Evolutionary conservation across 1,140 invertebrate genomes (phyloP).

Genomic region (Drosophila paulistorum): DNA sequence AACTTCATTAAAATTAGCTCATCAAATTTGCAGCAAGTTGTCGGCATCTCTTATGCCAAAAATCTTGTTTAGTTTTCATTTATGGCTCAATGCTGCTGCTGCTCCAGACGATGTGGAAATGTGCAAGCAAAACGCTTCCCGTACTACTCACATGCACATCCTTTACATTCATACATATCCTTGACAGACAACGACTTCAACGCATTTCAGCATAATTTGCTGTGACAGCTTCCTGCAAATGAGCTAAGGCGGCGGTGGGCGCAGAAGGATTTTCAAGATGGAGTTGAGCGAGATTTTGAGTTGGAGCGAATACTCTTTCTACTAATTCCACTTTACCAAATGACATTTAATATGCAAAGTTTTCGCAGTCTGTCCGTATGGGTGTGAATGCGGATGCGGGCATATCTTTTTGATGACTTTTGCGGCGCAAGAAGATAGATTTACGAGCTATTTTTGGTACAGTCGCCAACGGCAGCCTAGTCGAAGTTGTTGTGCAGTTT

Average conservation of each 20-base stretch:
- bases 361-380: constrained; percentile 37
- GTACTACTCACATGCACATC: constrained; percentile 38
- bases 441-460: constrained; percentile 24
- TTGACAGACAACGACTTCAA: constrained; percentile 52
- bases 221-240: constrained; percentile 65
- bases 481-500: constrained; percentile 21
- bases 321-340: constrained; percentile 77
- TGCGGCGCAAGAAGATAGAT: constrained; percentile 51
- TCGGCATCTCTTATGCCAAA: constrained; percentile 39
- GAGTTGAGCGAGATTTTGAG: background rate
- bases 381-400: constrained; percentile 44
- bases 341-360: constrained; percentile 81
- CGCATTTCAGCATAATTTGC: constrained; percentile 78
- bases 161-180: constrained; percentile 15
- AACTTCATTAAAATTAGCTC: constrained; percentile 81
- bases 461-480: background rate
- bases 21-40: constrained; percentile 72
- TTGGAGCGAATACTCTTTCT: constrained; percentile 41
- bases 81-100: constrained; percentile 65
- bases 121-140: constrained; percentile 46
- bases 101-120: constrained; percentile 46
- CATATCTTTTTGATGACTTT: constrained; percentile 79
- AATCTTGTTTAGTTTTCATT: constrained; percentile 81
- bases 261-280: background rate
- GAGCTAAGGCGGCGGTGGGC: background rate